phyloP scores from a whole-genome alignment of 35 echinoderm and acorn worm species.

The Chiridota heheva region DNA sequence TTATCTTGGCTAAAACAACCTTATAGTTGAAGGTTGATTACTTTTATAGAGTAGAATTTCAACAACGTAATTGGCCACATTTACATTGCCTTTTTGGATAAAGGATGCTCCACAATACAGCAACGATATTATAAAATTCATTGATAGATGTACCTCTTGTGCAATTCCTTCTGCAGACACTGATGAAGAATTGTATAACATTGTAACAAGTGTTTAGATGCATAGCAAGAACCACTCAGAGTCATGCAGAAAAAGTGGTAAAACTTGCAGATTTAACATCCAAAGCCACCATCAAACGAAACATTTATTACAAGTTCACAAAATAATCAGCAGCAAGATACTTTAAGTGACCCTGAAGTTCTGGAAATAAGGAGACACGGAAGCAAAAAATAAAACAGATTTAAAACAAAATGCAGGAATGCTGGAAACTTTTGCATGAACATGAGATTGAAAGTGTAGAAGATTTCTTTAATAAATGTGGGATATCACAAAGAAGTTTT shows the following conservation, averaged over 20 bases:
- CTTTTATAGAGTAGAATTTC: constrained; percentile 72
- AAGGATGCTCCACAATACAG: constrained; percentile 51
- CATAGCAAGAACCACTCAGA: constrained; percentile 50
- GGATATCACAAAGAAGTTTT: constrained; percentile 35
- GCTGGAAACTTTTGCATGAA: constrained; percentile 1
- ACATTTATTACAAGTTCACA: constrained; percentile 40
- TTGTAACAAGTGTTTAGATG: constrained; percentile 43
- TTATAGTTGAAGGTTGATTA: constrained; percentile 59
- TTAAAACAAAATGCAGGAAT: neutral
- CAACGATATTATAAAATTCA: constrained; percentile 35
- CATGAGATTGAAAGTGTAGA: neutral
- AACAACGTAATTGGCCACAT: constrained; percentile 46
- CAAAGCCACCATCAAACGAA: constrained; percentile 36
- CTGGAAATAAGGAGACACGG: neutral
- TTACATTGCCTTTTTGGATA: constrained; percentile 63
- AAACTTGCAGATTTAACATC: constrained; percentile 46
- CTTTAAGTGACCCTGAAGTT: neutral
- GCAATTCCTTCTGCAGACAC: constrained; percentile 14
- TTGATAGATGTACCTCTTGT: constrained; percentile 61
- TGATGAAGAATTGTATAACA: constrained; percentile 36
- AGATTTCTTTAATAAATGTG: constrained; percentile 24
- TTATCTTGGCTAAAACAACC: constrained; percentile 51
- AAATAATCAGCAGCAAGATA: neutral
- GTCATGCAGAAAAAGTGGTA: constrained; percentile 43
- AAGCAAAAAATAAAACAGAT: neutral